Conservation (phyloP, 2,888 invertebrate species). For the Griposia aprilina region DNA sequence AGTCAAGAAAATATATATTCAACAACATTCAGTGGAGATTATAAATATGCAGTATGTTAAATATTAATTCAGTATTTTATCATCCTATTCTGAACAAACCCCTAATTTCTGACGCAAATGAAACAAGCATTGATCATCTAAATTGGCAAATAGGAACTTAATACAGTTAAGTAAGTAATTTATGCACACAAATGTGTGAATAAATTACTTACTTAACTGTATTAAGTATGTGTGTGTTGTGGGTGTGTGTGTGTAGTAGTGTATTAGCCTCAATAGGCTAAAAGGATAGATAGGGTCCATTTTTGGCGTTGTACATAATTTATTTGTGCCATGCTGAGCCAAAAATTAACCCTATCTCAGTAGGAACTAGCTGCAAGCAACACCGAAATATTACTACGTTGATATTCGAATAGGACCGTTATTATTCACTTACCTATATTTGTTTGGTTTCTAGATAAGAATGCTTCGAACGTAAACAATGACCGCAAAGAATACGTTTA, state of each 20-base stretch:
- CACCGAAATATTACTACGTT: not conserved
- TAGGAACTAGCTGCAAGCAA: not conserved
- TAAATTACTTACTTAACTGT: too few relatives aligned
- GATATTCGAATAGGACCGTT: not conserved
- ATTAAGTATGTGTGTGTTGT: too few relatives aligned
- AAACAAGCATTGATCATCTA: not conserved
- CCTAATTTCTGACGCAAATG: not conserved
- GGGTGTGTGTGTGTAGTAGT: too few relatives aligned
- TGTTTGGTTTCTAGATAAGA: conserved; percentile 15
- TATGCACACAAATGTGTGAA: too few relatives aligned
- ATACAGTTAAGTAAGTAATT: not conserved
- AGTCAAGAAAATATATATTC: too few relatives aligned
- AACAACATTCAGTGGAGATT: too few relatives aligned
- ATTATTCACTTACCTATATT: not conserved
- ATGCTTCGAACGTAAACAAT: conserved; percentile 27
- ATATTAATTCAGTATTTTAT: not conserved
- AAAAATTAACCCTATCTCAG: not conserved
- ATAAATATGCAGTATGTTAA: not conserved
- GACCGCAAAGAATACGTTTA: not conserved
- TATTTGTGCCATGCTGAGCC: not conserved
- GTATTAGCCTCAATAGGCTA: too few relatives aligned
- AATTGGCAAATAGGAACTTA: not conserved
- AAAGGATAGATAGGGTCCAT: not conserved
- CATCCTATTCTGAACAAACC: too few relatives aligned
- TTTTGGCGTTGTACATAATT: not conserved